These are phyloP conservation scores for Ophraella communa DNA, from an alignment of 2,888 invertebrate species.

Conservation along the genomic window DNA sequence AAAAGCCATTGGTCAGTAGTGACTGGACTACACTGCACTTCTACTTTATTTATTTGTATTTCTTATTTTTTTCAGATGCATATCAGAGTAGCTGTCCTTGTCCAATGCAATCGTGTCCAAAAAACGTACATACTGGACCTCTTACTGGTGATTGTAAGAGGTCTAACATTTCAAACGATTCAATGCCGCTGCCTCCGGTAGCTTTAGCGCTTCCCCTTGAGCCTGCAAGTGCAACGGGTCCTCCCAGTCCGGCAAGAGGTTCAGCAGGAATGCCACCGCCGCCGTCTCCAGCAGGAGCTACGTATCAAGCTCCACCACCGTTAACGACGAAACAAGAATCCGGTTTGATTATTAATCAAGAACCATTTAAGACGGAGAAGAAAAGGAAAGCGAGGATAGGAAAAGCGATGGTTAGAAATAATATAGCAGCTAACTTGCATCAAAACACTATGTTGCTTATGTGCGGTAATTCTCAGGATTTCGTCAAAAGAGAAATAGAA, in stretches of 20 bases:
- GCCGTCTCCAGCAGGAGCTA: conserved; percentile 63
- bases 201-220: conserved; percentile 62
- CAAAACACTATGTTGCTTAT: conserved; percentile 62
- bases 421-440: conserved; percentile 53
- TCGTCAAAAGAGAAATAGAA: conserved; percentile 57
- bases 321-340: conserved; percentile 48
- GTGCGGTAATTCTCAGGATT: conserved; percentile 55
- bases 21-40: too few species aligned
- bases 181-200: conserved; percentile 60
- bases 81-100: conserved; percentile 78
- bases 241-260: conserved; percentile 73
- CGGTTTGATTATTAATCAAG: conserved; percentile 41
- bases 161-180: conserved; percentile 60
- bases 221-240: conserved; percentile 64
- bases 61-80: conserved; percentile 61
- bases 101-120: conserved; percentile 94
- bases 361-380: conserved; percentile 51
- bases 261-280: conserved; percentile 72
- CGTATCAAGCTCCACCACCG: conserved; percentile 56
- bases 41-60: too few species aligned
- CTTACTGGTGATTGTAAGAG: conserved; percentile 94
- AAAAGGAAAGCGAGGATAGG: conserved; percentile 65
- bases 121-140: conserved; percentile 98
- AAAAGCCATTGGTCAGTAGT: too few species aligned
- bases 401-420: conserved; percentile 73